Evolutionary conservation across 1,140 invertebrate species (phyloP), one percentile per base, ranked within the genome.

Genomic region (Vanessa tameamea): DNA sequence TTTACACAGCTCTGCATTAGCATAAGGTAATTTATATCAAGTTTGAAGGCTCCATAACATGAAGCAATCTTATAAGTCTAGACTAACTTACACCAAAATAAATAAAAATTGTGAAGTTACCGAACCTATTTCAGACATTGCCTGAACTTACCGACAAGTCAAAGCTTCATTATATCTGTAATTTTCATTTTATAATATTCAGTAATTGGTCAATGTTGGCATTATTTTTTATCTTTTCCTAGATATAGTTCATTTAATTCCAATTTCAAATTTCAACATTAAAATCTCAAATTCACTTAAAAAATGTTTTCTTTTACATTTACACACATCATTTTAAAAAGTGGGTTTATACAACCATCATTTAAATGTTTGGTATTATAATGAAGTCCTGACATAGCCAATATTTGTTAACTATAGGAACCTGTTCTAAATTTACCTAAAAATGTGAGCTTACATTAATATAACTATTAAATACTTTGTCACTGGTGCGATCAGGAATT

Each of bases 1-100:
- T 87, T 78, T 91, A 89, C 85, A 91, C 82, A 85, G 86, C 83
- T 87, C 75, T 82, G 73, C 72, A 61, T 79, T 73, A 77, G 43
- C 51, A 65, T 65, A 55, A 55, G 63, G 47, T 37, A 47, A 37
- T 31, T 63, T 61, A 59, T 11, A 26, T n/a, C 23, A 59, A 26
- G 14, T 59, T 9, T 43, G 37, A 61, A 37, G 23, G 14, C 23
- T 61, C 31, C 57, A 13, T 61, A 61, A 61, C 13, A 61, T 15
- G 57, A 61, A 61, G 53, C 53, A 23, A 57, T 57, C 20, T 61
- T 61, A 23, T n/a, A 15, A 7, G 4, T 37, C 57, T 61, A 31
- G 57, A 20, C 50, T 57, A 76, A 68, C 55, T 71, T 72, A 76
- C 65, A 72, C 31, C 68, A 72, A 76, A 75, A 76, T 72, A 72